These are phyloP conservation scores for Poeciliopsis gracilis DNA, from an alignment of 2,797 vertebrate genomes.

Conservation along the genomic window DNA sequence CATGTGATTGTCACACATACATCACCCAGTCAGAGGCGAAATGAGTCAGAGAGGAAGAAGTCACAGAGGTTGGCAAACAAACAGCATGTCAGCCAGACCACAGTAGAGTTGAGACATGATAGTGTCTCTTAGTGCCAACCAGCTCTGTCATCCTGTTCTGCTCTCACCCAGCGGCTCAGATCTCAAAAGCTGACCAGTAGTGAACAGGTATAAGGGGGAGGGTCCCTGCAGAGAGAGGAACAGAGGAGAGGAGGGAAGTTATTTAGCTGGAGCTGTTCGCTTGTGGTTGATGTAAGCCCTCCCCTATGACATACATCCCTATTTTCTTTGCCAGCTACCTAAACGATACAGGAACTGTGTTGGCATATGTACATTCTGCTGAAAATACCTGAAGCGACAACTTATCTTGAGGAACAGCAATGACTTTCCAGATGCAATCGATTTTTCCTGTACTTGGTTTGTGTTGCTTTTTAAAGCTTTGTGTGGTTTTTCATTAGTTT, in stretches of 20 bases:
- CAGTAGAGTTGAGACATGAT: slow-evolving; percentile 22
- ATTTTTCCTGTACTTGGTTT: slow-evolving; percentile 61
- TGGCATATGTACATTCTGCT: slow-evolving; percentile 10
- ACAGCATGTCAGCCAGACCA: slow-evolving; percentile 27
- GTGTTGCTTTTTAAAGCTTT: slow-evolving; percentile 19
- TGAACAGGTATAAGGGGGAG: slow-evolving; percentile 65
- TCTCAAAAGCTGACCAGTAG: slow-evolving; percentile 29
- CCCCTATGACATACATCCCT: slow-evolving; percentile 24
- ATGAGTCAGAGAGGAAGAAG: slow-evolving; percentile 61
- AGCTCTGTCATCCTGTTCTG: slow-evolving; percentile 15
- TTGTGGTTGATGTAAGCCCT: slow-evolving; percentile 25
- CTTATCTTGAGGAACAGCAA: slow-evolving; percentile 45
- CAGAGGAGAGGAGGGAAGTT: slow-evolving; percentile 59
- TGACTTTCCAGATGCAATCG: slow-evolving; percentile 49
- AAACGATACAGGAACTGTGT: neutral
- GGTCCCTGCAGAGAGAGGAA: slow-evolving; percentile 51
- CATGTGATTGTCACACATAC: slow-evolving; percentile 33
- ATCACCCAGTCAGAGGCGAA: slow-evolving; percentile 18
- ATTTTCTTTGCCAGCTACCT: slow-evolving; percentile 20
- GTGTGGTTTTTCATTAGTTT: slow-evolving; percentile 12
- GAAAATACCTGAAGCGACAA: slow-evolving; percentile 37
- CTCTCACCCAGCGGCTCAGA: neutral
- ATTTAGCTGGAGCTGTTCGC: slow-evolving; percentile 39
- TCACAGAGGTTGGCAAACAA: slow-evolving; percentile 30
- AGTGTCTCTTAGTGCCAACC: slow-evolving; percentile 1